phyloP scores from a whole-genome alignment of 2,888 invertebrate genomes.

The Cantharis lateralis region DNA sequence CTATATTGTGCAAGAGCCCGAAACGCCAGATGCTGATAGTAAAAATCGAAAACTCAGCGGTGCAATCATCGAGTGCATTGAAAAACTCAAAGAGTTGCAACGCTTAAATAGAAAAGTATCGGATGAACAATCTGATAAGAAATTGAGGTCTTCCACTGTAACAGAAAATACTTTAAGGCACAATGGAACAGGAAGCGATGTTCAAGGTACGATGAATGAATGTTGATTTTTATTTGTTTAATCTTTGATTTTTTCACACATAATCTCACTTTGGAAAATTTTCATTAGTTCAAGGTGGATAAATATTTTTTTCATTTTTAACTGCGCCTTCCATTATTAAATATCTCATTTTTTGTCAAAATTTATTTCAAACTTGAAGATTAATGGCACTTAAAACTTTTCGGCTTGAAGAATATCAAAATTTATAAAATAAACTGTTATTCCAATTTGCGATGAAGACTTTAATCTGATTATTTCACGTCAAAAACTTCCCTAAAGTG shows the following conservation, averaged over 20 bases:
- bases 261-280: too few relatives aligned
- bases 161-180: conserved; percentile 5
- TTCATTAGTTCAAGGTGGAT: neutral
- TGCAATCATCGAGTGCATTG: conserved; percentile 6
- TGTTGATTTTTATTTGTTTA: conserved; percentile 16
- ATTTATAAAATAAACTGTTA: neutral
- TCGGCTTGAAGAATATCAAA: neutral
- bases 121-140: neutral
- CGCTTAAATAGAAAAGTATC: conserved; percentile 5
- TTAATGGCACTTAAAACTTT: neutral
- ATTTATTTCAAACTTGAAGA: neutral
- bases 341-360: neutral
- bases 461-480: neutral
- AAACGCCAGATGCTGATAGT: conserved; percentile 27
- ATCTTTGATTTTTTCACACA: neutral
- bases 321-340: neutral
- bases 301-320: neutral
- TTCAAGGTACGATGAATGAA: conserved; percentile 25
- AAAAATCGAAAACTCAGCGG: conserved; percentile 33
- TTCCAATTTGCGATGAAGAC: neutral
- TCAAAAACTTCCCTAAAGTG: neutral
- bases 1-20: conserved; percentile 30
- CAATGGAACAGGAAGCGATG: conserved; percentile 9
- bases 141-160: conserved; percentile 6
- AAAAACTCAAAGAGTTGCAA: conserved; percentile 2